phyloP scores from a whole-genome alignment of 2,888 invertebrate genomes.

The Polymixis lichenea region DNA sequence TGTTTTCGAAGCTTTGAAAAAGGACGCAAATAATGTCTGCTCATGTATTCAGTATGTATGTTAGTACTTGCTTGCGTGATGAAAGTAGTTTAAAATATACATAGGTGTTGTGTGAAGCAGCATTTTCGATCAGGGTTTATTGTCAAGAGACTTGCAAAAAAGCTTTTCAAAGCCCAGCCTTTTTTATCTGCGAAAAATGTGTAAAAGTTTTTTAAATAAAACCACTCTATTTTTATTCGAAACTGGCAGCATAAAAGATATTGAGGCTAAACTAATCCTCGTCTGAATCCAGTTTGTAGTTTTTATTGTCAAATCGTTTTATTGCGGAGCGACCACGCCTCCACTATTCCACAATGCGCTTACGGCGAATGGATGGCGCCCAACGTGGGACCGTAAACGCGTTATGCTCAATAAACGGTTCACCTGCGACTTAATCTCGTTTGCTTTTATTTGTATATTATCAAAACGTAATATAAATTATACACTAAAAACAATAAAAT shows the following conservation, averaged over 20 bases:
- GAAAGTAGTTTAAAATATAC: constrained; percentile 30
- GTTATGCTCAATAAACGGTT: constrained; percentile 45
- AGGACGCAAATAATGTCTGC: constrained; percentile 5
- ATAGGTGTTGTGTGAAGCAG: constrained; percentile 2
- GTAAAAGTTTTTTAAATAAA: constrained; percentile 30
- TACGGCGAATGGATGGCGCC: constrained; percentile 48
- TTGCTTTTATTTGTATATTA: constrained; percentile 40
- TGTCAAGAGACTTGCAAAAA: constrained; percentile 6
- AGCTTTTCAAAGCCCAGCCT: background rate
- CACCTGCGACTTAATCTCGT: constrained; percentile 49
- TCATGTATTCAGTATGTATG: constrained; percentile 32
- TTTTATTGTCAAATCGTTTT: constrained; percentile 56
- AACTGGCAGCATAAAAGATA: constrained; percentile 31
- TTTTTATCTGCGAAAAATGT: constrained; percentile 26
- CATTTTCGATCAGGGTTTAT: constrained; percentile 22
- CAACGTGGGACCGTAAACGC: constrained; percentile 48
- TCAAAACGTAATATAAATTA: constrained; percentile 28
- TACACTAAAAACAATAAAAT: constrained; percentile 33
- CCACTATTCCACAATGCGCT: constrained; percentile 35
- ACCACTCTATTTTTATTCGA: constrained; percentile 41
- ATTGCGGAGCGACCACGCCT: constrained; percentile 31
- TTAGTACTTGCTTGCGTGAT: background rate
- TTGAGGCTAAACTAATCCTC: constrained; percentile 46
- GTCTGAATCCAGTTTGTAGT: constrained; percentile 55
- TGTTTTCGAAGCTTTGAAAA: constrained; percentile 38